These are phyloP conservation scores for Pachymerium ferrugineum DNA, from an alignment of 2,888 invertebrate genomes.

Conservation along the genomic window DNA sequence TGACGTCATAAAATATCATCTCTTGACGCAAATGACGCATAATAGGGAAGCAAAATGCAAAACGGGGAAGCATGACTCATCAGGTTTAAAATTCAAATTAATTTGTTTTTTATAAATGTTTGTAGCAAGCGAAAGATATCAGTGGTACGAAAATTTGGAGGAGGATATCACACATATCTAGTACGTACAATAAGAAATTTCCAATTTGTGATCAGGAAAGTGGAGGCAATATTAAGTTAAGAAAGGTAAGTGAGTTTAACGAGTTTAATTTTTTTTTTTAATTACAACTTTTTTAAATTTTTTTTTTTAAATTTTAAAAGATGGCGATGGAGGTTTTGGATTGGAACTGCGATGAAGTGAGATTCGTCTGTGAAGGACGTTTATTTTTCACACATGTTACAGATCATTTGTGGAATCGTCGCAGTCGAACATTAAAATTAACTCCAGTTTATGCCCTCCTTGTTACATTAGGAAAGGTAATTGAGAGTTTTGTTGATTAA, in stretches of 20 bases:
- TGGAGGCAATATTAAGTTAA: slow-evolving; percentile 72
- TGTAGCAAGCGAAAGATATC: slow-evolving; percentile 74
- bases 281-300: neutral
- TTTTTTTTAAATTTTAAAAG: slow-evolving; percentile 45
- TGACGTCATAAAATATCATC: too few species aligned
- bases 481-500: neutral
- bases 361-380: slow-evolving; percentile 84
- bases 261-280: slow-evolving; percentile 7
- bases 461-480: slow-evolving; percentile 85
- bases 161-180: slow-evolving; percentile 70
- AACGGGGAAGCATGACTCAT: neutral
- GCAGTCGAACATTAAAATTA: slow-evolving; percentile 65
- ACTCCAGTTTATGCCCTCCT: slow-evolving; percentile 82
- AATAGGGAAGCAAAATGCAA: too few species aligned
- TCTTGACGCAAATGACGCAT: too few species aligned
- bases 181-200: slow-evolving; percentile 39
- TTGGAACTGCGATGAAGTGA: slow-evolving; percentile 83
- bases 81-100: too few species aligned
- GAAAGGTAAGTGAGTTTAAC: slow-evolving; percentile 58
- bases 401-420: slow-evolving; percentile 62
- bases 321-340: slow-evolving; percentile 89
- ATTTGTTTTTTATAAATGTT: neutral
- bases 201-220: slow-evolving; percentile 69
- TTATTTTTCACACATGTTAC: slow-evolving; percentile 81
- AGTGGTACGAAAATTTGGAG: slow-evolving; percentile 84